phyloP scores from a whole-genome alignment of 2,888 invertebrate species.

The Idaea aversata region DNA sequence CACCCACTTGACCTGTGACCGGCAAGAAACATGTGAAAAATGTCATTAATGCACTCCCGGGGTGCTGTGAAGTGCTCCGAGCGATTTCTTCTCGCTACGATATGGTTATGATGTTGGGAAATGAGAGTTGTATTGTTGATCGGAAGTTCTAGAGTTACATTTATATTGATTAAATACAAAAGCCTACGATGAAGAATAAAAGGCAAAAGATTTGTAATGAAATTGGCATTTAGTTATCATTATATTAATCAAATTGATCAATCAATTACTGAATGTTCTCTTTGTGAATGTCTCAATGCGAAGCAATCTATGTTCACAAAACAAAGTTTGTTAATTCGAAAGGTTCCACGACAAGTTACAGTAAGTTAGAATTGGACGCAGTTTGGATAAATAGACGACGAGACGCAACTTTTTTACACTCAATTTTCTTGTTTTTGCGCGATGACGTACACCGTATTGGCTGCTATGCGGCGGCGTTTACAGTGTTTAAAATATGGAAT shows the following conservation, averaged over 20 bases:
- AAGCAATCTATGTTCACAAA: constrained; percentile 1
- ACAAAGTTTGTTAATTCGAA: constrained; percentile 60
- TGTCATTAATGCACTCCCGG: constrained; percentile 75
- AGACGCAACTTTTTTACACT: constrained; percentile 14
- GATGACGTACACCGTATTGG: not conserved
- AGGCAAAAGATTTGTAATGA: not conserved
- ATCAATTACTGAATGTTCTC: not conserved
- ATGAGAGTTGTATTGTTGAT: not conserved
- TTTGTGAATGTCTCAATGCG: not conserved
- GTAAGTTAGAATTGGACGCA: constrained; percentile 56
- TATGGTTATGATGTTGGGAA: not conserved
- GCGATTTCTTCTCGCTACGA: constrained; percentile 17
- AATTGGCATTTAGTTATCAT: constrained; percentile 1
- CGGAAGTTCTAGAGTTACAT: not conserved
- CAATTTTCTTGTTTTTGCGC: not conserved
- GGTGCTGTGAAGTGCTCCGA: constrained; percentile 34
- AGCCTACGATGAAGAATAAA: not conserved
- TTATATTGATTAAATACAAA: not conserved
- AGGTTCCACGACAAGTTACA: constrained; percentile 40
- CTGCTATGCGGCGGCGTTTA: not conserved
- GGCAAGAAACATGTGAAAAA: constrained; percentile 75
- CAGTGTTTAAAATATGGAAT: not conserved
- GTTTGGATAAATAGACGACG: constrained; percentile 48
- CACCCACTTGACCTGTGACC: constrained; percentile 65
- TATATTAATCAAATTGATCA: not conserved